phyloP scores from a whole-genome alignment of 2,113 vertebrate species.

The Brachypteracias leptosomus region DNA sequence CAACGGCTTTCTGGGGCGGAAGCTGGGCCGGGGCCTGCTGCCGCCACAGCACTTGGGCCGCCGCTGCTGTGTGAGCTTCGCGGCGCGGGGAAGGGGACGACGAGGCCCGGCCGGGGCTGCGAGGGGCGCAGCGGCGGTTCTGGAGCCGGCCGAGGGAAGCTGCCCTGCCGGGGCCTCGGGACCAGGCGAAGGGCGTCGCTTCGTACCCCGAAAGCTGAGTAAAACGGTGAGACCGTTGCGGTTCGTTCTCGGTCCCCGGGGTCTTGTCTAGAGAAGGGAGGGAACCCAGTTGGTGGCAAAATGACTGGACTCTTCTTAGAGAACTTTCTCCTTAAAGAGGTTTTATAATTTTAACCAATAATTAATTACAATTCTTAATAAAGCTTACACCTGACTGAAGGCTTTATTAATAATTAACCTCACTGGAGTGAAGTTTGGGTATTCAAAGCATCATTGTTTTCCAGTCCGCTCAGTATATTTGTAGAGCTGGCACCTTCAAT shows the following conservation, averaged over 20 bases:
- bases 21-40: too few relatives aligned
- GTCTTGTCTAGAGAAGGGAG: neutral
- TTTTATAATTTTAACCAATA: neutral
- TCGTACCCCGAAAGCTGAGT: rapidly evolving
- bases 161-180: too few relatives aligned
- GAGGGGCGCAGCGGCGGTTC: too few relatives aligned
- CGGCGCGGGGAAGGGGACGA: neutral
- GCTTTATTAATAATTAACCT: neutral
- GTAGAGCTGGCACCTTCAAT: neutral
- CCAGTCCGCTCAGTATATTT: rapidly evolving
- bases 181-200: too few relatives aligned
- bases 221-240: neutral
- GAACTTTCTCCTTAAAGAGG: too few relatives aligned
- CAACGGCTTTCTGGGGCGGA: neutral
- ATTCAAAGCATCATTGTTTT: neutral
- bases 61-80: neutral
- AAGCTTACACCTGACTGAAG: rapidly evolving
- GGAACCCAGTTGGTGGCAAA: rapidly evolving
- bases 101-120: neutral
- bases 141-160: neutral
- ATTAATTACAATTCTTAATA: rapidly evolving
- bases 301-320: neutral
- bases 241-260: neutral
- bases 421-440: too few relatives aligned
- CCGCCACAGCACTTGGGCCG: neutral